These are phyloP conservation scores for Apamea monoglypha DNA, from an alignment of 2,888 invertebrate species.

Conservation along the genomic window DNA sequence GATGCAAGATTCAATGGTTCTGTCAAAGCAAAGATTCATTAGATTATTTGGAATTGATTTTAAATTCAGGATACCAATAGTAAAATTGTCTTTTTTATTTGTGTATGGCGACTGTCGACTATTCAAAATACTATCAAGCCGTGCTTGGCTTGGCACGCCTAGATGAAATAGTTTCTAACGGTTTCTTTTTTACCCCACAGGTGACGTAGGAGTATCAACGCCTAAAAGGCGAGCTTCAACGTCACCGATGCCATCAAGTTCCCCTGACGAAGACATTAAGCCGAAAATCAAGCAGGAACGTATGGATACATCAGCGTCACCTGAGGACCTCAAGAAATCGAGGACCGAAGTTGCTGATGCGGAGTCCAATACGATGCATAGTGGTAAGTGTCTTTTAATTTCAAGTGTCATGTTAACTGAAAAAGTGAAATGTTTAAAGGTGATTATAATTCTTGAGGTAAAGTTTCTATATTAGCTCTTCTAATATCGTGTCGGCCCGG, in stretches of 20 bases:
- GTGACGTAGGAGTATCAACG: constrained; percentile 90
- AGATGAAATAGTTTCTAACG: neutral
- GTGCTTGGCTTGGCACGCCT: neutral
- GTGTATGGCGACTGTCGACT: neutral
- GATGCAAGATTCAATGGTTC: neutral
- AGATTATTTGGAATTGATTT: neutral
- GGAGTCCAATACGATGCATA: constrained; percentile 97
- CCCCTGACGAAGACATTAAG: constrained; percentile 88
- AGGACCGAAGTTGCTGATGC: constrained; percentile 96
- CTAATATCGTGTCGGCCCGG: neutral
- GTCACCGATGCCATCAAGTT: constrained; percentile 89
- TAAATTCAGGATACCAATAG: neutral
- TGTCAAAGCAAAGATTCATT: neutral
- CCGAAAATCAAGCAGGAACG: constrained; percentile 92
- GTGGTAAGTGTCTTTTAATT: constrained; percentile 92
- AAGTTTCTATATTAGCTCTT: neutral
- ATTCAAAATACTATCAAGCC: neutral
- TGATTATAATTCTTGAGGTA: neutral
- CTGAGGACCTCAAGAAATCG: constrained; percentile 93
- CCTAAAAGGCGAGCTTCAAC: constrained; percentile 91
- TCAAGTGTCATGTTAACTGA: neutral
- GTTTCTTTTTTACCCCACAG: constrained; percentile 66
- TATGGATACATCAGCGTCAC: constrained; percentile 92
- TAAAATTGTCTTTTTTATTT: neutral
- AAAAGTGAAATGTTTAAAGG: too few species aligned